Conservation (phyloP, 2,113 vertebrate species). For the Gymnocephalus cernua region DNA sequence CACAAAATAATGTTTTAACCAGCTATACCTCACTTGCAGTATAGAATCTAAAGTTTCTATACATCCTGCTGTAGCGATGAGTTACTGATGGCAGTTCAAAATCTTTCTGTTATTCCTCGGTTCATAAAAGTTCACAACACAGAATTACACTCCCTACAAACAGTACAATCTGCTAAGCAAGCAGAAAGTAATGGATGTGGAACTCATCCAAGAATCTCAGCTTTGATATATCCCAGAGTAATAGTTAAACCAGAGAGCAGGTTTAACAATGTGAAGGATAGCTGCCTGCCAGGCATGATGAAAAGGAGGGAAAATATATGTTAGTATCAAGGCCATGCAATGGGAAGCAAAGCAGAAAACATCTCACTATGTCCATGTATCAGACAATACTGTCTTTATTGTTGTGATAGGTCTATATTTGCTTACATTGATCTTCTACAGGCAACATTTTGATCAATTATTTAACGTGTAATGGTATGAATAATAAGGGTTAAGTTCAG, state of each 20-base stretch:
- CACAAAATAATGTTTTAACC: neutral
- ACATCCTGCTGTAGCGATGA: neutral
- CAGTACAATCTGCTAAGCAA: constrained; percentile 36
- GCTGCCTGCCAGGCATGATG: constrained; percentile 47
- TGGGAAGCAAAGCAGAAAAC: constrained; percentile 18
- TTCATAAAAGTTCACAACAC: constrained; percentile 41
- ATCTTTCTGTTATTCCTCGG: constrained; percentile 17
- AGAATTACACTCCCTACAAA: constrained; percentile 23
- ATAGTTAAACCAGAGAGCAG: constrained; percentile 53
- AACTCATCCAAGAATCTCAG: constrained; percentile 45
- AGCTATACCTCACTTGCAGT: neutral
- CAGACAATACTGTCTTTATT: neutral
- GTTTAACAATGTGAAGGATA: constrained; percentile 49
- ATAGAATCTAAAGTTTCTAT: neutral
- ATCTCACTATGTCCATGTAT: neutral
- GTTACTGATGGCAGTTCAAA: constrained; percentile 1
- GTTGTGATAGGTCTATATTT: neutral
- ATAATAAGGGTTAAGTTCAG: neutral
- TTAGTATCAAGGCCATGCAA: constrained; percentile 23
- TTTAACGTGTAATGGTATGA: neutral
- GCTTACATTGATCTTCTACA: neutral
- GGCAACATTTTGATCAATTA: neutral
- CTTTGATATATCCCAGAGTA: constrained; percentile 63
- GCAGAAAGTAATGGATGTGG: constrained; percentile 55
- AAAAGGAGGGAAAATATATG: constrained; percentile 8